These are phyloP conservation scores for Saturnia japonica DNA, from an alignment of 2,888 invertebrate species.

Conservation along the genomic window DNA sequence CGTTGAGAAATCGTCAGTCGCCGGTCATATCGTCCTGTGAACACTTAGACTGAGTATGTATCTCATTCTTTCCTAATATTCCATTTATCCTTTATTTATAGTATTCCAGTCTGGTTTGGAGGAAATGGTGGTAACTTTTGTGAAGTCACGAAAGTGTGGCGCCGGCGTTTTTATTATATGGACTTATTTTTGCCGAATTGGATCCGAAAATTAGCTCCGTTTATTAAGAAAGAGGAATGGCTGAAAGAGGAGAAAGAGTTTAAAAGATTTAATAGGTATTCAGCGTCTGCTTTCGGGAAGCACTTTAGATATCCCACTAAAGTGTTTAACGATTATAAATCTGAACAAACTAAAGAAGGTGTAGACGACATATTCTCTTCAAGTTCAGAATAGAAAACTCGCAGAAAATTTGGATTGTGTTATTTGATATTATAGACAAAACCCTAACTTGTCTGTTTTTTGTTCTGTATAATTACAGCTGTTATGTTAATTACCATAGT, in stretches of 20 bases:
- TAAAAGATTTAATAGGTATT: constrained; percentile 26
- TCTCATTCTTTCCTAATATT: no score
- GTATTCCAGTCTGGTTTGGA: constrained; percentile 21
- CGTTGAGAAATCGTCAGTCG: no score
- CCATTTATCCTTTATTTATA: neutral
- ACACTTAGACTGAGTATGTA: no score
- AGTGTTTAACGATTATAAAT: constrained; percentile 27
- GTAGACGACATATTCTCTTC: constrained; percentile 11
- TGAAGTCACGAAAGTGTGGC: constrained; percentile 28
- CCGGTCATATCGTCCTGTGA: no score
- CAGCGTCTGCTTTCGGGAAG: constrained; percentile 31
- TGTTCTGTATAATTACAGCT: neutral
- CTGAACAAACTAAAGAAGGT: constrained; percentile 21
- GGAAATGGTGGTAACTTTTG: constrained; percentile 17
- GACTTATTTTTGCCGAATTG: constrained; percentile 31
- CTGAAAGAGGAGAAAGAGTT: constrained; percentile 29
- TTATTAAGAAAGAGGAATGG: constrained; percentile 32
- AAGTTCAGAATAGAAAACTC: neutral
- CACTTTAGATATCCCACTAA: constrained; percentile 29
- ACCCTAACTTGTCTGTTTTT: neutral
- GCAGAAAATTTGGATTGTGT: neutral
- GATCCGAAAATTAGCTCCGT: constrained; percentile 31
- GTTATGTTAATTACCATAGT: neutral
- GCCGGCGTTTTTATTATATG: constrained; percentile 31
- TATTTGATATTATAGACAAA: neutral